These are phyloP conservation scores for Setophaga kirtlandii DNA, from an alignment of 2,113 vertebrate genomes.

Conservation along the genomic window DNA sequence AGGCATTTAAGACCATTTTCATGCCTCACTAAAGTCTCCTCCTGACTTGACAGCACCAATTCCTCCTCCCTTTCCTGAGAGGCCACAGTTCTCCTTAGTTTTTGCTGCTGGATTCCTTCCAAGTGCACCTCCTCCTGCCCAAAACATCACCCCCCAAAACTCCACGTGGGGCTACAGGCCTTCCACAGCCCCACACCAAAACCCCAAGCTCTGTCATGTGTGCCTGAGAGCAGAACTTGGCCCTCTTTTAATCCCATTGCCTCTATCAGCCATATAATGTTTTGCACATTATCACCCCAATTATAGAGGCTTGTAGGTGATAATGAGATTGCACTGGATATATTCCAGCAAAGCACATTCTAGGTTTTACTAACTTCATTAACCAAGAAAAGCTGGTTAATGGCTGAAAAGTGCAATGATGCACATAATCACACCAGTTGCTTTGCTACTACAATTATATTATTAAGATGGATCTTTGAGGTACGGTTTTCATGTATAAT, in stretches of 20 bases:
- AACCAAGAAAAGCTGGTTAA: slow-evolving; percentile 65
- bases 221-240: neutral
- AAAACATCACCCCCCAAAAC: neutral
- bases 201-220: neutral
- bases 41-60: neutral
- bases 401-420: slow-evolving; percentile 56
- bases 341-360: slow-evolving; percentile 53
- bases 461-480: slow-evolving; percentile 59
- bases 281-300: slow-evolving; percentile 54
- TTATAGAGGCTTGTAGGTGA: slow-evolving; percentile 53
- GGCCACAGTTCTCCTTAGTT: neutral
- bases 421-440: slow-evolving; percentile 66
- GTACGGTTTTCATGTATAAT: slow-evolving; percentile 43
- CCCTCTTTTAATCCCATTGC: neutral
- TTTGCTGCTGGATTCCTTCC: neutral
- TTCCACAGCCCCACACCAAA: neutral
- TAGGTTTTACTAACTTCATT: slow-evolving; percentile 65
- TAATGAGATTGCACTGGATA: slow-evolving; percentile 65
- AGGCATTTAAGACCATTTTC: neutral
- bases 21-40: slow-evolving; percentile 4
- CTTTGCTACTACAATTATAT: slow-evolving; percentile 51
- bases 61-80: neutral
- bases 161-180: neutral
- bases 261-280: neutral
- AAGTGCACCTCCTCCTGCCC: neutral